Evolutionary conservation across 2,113 vertebrate genomes (phyloP).

Genomic region (Triplophysa dalaica): DNA sequence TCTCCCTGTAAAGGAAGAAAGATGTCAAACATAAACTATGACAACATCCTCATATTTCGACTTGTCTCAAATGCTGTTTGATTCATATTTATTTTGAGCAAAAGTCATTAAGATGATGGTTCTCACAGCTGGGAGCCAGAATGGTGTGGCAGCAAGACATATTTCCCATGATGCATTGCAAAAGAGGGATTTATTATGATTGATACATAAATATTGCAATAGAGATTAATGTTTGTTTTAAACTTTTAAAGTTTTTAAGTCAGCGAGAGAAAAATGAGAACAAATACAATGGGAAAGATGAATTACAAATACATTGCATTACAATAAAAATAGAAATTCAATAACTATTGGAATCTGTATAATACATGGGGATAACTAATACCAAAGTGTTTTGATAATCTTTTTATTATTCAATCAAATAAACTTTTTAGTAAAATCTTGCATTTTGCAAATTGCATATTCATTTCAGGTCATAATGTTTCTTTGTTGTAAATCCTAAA

Average conservation of each 20-base stretch:
- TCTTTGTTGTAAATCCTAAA: no score
- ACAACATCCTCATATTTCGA: background rate
- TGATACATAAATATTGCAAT: constrained; percentile 22
- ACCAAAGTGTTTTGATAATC: no score
- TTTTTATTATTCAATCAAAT: no score
- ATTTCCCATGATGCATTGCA: constrained; percentile 12
- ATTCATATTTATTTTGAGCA: constrained; percentile 1
- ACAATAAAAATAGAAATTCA: no score
- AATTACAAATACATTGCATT: no score
- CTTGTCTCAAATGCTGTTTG: background rate
- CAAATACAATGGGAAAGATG: constrained; percentile 1
- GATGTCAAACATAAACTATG: constrained; percentile 6
- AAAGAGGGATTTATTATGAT: constrained; percentile 15
- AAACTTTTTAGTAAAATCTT: no score
- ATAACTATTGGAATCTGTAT: no score
- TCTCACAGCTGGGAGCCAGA: background rate
- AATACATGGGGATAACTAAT: no score
- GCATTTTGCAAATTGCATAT: no score
- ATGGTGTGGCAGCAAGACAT: background rate
- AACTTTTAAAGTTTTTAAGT: background rate
- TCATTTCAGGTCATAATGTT: no score
- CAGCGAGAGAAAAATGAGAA: background rate
- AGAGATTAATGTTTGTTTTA: no score
- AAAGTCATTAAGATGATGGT: background rate
- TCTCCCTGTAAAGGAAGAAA: constrained; percentile 69